Evolutionary conservation across 2,797 vertebrate species (phyloP).

Genomic region (Pangasius krempfi): DNA sequence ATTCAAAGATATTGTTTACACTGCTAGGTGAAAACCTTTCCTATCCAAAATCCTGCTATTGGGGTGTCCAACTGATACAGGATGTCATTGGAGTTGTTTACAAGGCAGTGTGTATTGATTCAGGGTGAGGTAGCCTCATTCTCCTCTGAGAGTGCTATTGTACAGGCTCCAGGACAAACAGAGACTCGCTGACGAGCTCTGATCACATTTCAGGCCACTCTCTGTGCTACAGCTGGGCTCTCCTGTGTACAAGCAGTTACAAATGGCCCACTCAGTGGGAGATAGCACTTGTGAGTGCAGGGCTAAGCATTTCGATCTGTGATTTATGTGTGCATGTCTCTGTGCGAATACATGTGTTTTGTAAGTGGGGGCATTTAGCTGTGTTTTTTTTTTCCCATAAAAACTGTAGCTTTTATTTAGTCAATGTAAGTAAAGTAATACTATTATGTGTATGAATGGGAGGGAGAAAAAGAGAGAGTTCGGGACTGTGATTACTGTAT

Average conservation of each 20-base stretch:
- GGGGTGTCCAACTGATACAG: slow-evolving; percentile 35
- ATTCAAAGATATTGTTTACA: slow-evolving; percentile 7
- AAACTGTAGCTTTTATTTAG: slow-evolving; percentile 3
- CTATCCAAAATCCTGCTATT: slow-evolving; percentile 16
- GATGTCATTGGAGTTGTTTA: slow-evolving; percentile 60
- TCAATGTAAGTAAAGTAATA: neutral
- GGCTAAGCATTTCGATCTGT: slow-evolving; percentile 47
- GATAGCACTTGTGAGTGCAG: slow-evolving; percentile 40
- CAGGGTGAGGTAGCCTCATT: slow-evolving; percentile 51
- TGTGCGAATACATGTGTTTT: slow-evolving; percentile 28
- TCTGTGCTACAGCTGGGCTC: slow-evolving; percentile 52
- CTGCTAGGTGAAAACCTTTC: slow-evolving; percentile 21
- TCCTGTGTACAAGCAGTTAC: slow-evolving; percentile 49
- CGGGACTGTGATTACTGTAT: slow-evolving; percentile 38
- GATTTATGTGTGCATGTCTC: slow-evolving; percentile 38
- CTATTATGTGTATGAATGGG: neutral
- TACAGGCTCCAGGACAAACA: slow-evolving; percentile 58
- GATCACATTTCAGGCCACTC: slow-evolving; percentile 57
- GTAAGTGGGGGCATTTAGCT: neutral
- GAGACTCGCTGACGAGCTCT: slow-evolving; percentile 38
- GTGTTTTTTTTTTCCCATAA: neutral
- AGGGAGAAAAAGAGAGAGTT: neutral
- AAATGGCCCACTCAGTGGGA: slow-evolving; percentile 51
- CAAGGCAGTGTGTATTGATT: slow-evolving; percentile 58
- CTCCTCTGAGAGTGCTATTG: slow-evolving; percentile 49